Base-by-base conservation (phyloP, 2,888 invertebrate species). In the Plebejus anna region DNA sequence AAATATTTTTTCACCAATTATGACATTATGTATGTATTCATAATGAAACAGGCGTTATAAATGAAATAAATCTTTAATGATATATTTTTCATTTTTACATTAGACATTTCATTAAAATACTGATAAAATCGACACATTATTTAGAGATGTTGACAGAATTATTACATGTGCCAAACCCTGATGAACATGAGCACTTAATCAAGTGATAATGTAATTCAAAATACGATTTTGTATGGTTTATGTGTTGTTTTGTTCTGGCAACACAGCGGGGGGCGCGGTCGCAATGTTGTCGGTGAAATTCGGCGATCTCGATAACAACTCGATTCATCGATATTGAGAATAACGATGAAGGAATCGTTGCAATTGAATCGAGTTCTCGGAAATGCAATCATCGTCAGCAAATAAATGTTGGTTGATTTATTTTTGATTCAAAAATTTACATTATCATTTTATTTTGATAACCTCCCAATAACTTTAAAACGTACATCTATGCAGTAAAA, bases 231-330 rank as follows among this genome's bases (percentile, higher is more conserved):
- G 82, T 83, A 84, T 84, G 84, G 82, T 89, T 90, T 89, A 89
- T 89, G 87, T 87, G 85, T 36, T 83, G 84, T 86, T 87, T 85
- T 85, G 88, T 89, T 89, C 86, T 85, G 86, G 84, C 87, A 80
- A 80, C 85, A 79, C 88, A 83, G 85, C 87, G 84, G 89, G 88
- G 89, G 89, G 87, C 83, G 82, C 79, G 80, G 81, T 78, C 79
- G 83, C 82, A 83, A 88, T 88, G 88, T 87, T 90, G 90, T 91
- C 90, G 86, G 86, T 89, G 86, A 88, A 86, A 82, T 90, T 91
- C 83, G 89, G 82, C 82, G 82, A 82, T 84, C 83, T 87, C 85
- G 84, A 89, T 90, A 90, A 90, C 87, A 88, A 90, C 89, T 90
- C 87, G 83, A 82, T 80, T 81, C 83, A 83, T 83, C 85, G 83